These are phyloP conservation scores for Heliconius cydno DNA, from an alignment of 2,888 invertebrate genomes.

Conservation along the genomic window DNA sequence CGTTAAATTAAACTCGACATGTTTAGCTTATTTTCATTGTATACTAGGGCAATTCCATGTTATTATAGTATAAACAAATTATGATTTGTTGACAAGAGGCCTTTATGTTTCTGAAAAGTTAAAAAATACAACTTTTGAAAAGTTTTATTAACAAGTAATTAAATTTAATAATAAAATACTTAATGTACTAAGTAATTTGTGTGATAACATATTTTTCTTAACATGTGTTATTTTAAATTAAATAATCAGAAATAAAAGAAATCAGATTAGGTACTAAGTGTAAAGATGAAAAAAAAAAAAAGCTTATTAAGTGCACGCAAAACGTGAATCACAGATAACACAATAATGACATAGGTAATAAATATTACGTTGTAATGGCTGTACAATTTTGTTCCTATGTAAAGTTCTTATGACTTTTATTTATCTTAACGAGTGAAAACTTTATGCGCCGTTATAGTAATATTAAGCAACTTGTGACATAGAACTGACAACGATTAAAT, in stretches of 20 bases:
- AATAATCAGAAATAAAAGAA: not conserved
- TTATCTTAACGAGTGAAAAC: not conserved
- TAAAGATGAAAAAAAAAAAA: not conserved
- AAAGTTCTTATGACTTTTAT: not conserved
- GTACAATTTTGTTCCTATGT: not conserved
- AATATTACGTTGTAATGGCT: not conserved
- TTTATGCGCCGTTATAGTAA: too few species aligned
- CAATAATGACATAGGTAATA: not conserved
- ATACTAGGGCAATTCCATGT: not conserved
- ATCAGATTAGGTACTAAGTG: not conserved
- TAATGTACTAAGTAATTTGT: too few species aligned
- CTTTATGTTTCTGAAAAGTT: not conserved
- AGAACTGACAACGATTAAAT: not conserved
- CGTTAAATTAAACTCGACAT: slow-evolving; percentile 11
- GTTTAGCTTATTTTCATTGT: not conserved
- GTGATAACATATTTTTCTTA: too few species aligned
- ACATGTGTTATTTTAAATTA: not conserved
- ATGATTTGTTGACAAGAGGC: not conserved
- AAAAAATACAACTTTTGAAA: not conserved
- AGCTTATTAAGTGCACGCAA: not conserved
- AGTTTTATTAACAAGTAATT: too few species aligned
- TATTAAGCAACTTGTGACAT: not conserved
- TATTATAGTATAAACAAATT: not conserved
- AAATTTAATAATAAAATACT: too few species aligned
- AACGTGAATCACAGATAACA: not conserved